Conservation (phyloP, 2,888 invertebrate species). For the Panzeria rudis region DNA sequence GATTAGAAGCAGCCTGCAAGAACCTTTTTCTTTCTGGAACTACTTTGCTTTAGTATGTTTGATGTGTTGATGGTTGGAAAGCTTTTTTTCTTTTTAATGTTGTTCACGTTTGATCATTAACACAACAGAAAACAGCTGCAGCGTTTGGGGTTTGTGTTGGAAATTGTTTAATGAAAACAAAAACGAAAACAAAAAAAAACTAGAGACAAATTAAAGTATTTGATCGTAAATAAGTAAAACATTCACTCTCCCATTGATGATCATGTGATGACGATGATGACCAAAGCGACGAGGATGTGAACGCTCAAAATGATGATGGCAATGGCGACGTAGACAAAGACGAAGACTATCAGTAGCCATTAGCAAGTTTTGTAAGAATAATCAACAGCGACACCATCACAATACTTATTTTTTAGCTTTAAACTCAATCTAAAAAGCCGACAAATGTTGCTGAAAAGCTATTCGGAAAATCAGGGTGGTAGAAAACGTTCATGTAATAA, state of each 20-base stretch:
- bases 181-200: conserved; percentile 20
- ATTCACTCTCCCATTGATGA: conserved; percentile 62
- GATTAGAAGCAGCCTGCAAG: conserved; percentile 55
- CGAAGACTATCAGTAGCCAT: conserved; percentile 70
- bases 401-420: conserved; percentile 67
- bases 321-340: conserved; percentile 24
- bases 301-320: conserved; percentile 45
- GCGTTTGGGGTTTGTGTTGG: conserved; percentile 11
- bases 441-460: conserved; percentile 55
- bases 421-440: conserved; percentile 67
- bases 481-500: not conserved
- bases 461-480: conserved; percentile 45
- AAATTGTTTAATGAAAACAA: conserved; percentile 21
- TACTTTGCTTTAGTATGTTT: conserved; percentile 41
- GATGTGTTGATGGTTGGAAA: conserved; percentile 59
- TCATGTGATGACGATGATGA: conserved; percentile 15
- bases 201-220: conserved; percentile 66
- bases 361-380: conserved; percentile 70
- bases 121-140: conserved; percentile 52
- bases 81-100: conserved; percentile 14
- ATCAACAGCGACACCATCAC: conserved; percentile 72
- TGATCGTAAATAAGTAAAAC: conserved; percentile 69
- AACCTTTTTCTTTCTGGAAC: conserved; percentile 55
- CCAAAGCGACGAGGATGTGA: conserved; percentile 27
- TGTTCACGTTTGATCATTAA: conserved; percentile 44